Evolutionary conservation across 1,140 invertebrate species (phyloP).

Genomic region (Zaprionus kolodkinae): DNA sequence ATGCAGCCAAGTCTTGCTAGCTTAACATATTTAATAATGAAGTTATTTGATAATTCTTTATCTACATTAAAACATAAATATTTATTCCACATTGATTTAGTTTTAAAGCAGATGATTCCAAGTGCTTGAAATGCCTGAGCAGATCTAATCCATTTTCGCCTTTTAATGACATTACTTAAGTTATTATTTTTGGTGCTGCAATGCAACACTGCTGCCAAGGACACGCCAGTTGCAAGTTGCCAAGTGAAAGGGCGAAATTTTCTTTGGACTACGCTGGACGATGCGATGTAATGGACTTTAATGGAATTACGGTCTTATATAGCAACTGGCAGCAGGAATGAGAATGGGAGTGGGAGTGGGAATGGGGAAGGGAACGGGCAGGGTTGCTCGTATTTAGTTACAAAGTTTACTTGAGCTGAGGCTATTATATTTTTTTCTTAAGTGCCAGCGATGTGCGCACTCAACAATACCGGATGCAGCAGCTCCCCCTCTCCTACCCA

Average conservation of each 20-base stretch:
- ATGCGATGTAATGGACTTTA: constrained; percentile 75
- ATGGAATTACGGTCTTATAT: constrained; percentile 81
- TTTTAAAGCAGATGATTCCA: not conserved
- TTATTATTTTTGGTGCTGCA: constrained; percentile 79
- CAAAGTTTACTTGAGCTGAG: constrained; percentile 78
- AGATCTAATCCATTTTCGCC: constrained; percentile 74
- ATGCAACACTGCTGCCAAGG: constrained; percentile 66
- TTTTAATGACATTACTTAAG: constrained; percentile 80
- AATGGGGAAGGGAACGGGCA: too few species aligned
- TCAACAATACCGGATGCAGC: constrained; percentile 77
- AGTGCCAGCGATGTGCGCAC: constrained; percentile 75
- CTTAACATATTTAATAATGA: too few species aligned
- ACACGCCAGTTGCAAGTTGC: constrained; percentile 38
- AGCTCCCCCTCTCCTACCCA: not conserved
- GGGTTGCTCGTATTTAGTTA: constrained; percentile 72
- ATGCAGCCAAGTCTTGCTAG: too few species aligned
- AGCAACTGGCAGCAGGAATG: constrained; percentile 18
- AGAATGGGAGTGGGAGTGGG: not conserved
- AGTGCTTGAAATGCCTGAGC: constrained; percentile 5
- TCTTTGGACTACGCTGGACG: constrained; percentile 24
- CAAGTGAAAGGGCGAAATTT: constrained; percentile 51
- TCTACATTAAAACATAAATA: too few species aligned
- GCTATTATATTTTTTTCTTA: constrained; percentile 79
- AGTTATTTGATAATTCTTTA: too few species aligned
- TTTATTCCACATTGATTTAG: not conserved